phyloP scores from a whole-genome alignment of 2,797 vertebrate genomes.

The Spea hammondii region DNA sequence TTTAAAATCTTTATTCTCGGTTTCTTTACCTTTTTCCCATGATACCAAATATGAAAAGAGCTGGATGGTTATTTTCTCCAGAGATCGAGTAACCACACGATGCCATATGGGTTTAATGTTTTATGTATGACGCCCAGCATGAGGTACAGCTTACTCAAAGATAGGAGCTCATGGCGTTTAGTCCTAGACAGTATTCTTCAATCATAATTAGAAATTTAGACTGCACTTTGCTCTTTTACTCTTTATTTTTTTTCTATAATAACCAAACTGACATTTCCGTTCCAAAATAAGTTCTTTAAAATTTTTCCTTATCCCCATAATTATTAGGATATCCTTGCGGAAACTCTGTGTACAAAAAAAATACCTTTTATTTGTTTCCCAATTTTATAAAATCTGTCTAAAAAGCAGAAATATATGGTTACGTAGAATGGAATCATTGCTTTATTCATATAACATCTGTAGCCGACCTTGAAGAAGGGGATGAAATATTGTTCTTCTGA shows the following conservation, averaged over 20 bases:
- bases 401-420: no score
- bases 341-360: neutral
- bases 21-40: conserved; percentile 18
- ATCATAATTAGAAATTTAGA: conserved; percentile 88
- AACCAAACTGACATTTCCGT: conserved; percentile 45
- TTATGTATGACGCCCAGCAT: conserved; percentile 80
- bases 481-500: no score
- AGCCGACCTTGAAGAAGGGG: no score
- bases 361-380: neutral
- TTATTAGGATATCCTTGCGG: neutral
- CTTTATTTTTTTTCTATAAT: conserved; percentile 71
- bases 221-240: conserved; percentile 71
- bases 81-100: conserved; percentile 68
- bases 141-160: conserved; percentile 64
- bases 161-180: conserved; percentile 56
- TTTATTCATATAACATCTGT: no score
- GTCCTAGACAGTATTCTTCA: conserved; percentile 66
- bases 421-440: no score
- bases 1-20: conserved; percentile 39
- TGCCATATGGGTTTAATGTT: conserved; percentile 91
- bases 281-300: conserved; percentile 36
- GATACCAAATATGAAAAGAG: conserved; percentile 65
- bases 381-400: neutral
- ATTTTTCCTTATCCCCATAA: conserved; percentile 16
- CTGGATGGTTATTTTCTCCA: conserved; percentile 61